These are phyloP conservation scores for Sternarchorhynchus goeldii DNA, from an alignment of 2,797 vertebrate species.

Conservation along the genomic window DNA sequence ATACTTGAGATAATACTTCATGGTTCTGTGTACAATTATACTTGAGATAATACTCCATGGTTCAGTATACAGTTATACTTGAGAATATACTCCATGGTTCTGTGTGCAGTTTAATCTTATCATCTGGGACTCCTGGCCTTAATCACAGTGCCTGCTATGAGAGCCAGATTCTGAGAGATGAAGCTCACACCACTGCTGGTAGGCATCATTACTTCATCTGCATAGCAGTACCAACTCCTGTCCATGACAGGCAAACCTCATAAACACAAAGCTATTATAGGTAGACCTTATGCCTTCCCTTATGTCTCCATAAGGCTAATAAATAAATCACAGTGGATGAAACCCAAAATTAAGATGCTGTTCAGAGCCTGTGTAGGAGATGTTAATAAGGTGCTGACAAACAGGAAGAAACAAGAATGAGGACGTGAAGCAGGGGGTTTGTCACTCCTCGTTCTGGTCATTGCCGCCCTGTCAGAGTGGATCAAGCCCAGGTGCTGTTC, in stretches of 20 bases:
- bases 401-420: background rate
- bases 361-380: background rate
- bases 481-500: background rate
- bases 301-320: background rate
- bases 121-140: constrained; percentile 33
- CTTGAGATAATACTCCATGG: too few species aligned
- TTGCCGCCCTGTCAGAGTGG: background rate
- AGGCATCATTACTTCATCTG: background rate
- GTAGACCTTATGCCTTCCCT: background rate
- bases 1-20: background rate
- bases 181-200: constrained; percentile 15
- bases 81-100: background rate
- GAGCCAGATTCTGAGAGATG: constrained; percentile 1
- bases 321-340: background rate
- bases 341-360: too few species aligned
- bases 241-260: background rate
- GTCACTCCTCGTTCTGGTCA: background rate
- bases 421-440: background rate
- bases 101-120: constrained; percentile 38
- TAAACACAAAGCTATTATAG: background rate
- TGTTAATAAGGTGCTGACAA: too few species aligned
- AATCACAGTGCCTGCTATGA: constrained; percentile 25
- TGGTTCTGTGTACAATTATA: constrained; percentile 17
- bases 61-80: too few species aligned
- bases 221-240: background rate